A percentile compares a stretch with the other conserved stretches of the same genome.
These are phyloP conservation scores for Thunnus albacares DNA, from an alignment of 2,797 vertebrate species.

Conservation along the genomic window DNA sequence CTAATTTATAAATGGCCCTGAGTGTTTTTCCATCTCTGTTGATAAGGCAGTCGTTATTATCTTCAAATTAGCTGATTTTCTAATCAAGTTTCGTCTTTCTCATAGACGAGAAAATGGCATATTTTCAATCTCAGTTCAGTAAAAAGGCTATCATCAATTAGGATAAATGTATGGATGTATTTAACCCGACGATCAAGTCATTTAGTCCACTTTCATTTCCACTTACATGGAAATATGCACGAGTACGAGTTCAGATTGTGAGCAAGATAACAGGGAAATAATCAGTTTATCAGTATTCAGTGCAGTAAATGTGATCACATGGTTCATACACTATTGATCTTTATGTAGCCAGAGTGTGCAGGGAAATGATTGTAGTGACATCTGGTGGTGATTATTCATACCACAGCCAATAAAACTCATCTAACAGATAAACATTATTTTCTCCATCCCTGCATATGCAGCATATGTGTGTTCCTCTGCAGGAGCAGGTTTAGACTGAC, in stretches of 20 bases:
- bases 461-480: neutral
- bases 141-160: neutral
- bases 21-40: neutral
- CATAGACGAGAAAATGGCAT: neutral
- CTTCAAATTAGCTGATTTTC: neutral
- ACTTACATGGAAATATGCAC: too few relatives aligned
- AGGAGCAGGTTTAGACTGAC: neutral
- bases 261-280: neutral
- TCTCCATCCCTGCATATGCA: neutral
- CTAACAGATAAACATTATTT: neutral
- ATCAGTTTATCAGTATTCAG: neutral
- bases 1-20: too few relatives aligned
- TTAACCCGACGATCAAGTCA: neutral
- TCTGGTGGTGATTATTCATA: conserved; percentile 56
- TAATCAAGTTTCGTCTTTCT: neutral
- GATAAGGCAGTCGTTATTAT: neutral
- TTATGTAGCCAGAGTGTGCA: neutral
- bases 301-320: conserved; percentile 19
- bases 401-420: neutral
- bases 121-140: too few relatives aligned
- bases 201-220: too few relatives aligned
- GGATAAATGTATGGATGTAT: neutral
- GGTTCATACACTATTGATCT: neutral
- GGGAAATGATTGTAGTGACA: conserved; percentile 57
- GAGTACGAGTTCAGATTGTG: neutral